A percentile compares a stretch with the other conserved stretches of the same genome.
These are phyloP conservation scores for Druon quercuslanigerum DNA, from an alignment of 1,140 invertebrate species.

Conservation along the genomic window DNA sequence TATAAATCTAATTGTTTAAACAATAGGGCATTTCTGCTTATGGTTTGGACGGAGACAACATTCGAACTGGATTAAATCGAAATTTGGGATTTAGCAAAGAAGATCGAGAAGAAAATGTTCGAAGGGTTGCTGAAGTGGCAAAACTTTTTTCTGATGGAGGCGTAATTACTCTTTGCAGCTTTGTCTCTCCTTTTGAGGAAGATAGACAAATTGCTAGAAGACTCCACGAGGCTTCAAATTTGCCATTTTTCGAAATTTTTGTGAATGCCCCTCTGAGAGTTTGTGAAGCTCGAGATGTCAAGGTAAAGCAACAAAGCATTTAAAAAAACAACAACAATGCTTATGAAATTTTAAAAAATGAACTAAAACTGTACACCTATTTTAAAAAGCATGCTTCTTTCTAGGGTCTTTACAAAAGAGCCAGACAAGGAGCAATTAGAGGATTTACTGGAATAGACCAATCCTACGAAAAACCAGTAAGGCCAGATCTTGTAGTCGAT, in stretches of 20 bases:
- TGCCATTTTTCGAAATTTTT: constrained; percentile 96
- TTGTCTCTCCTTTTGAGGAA: constrained; percentile 96
- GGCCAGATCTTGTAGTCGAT: constrained; percentile 91
- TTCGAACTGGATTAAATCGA: constrained; percentile 95
- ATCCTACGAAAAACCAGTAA: constrained; percentile 91
- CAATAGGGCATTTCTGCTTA: constrained; percentile 81
- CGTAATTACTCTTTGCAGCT: constrained; percentile 94
- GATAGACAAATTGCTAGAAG: constrained; percentile 90
- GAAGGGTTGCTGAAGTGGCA: constrained; percentile 95
- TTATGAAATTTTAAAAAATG: too few species aligned
- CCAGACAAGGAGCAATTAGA: constrained; percentile 93
- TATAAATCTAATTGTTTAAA: too few species aligned
- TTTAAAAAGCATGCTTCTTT: too few species aligned
- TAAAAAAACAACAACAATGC: not conserved
- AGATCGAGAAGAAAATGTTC: constrained; percentile 97
- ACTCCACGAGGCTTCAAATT: constrained; percentile 88
- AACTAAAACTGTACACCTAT: too few species aligned
- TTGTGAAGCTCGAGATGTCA: constrained; percentile 96
- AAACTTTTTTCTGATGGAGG: constrained; percentile 98
- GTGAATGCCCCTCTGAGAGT: constrained; percentile 94
- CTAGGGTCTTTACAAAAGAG: constrained; percentile 96
- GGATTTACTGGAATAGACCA: constrained; percentile 98
- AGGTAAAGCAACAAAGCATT: constrained; percentile 64
- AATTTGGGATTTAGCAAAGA: constrained; percentile 95
- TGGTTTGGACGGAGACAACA: constrained; percentile 97